A percentile compares a stretch with the other conserved stretches of the same genome.
phyloP scores from a whole-genome alignment of 2,888 invertebrate genomes.

The Temnothorax unifasciatus region DNA sequence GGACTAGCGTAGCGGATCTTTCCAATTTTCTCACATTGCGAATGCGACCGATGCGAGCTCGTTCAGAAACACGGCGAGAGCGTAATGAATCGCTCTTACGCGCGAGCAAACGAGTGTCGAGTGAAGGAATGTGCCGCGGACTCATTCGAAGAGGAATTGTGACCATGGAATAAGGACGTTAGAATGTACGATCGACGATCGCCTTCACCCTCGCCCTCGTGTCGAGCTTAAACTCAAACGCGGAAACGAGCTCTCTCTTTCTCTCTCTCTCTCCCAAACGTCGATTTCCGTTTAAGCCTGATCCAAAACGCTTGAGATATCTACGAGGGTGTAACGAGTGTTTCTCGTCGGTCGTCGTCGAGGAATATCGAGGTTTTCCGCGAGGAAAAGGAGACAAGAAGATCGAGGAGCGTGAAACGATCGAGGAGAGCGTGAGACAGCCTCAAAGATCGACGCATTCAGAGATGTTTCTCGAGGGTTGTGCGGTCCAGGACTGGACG shows the following conservation, averaged over 20 bases:
- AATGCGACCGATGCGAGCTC: not conserved
- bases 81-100: not conserved
- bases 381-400: not conserved
- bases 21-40: constrained; percentile 34
- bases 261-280: not conserved
- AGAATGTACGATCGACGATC: not conserved
- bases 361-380: not conserved
- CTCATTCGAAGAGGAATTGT: not conserved
- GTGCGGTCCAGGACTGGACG: constrained; percentile 35
- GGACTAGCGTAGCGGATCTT: constrained; percentile 10
- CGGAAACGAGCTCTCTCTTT: not conserved
- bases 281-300: not conserved
- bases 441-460: constrained; percentile 3
- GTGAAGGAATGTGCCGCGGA: not conserved
- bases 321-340: not conserved
- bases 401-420: not conserved
- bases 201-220: not conserved
- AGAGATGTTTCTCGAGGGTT: constrained; percentile 16
- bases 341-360: not conserved
- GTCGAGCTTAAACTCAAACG: not conserved
- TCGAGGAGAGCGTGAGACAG: not conserved
- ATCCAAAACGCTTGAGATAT: not conserved
- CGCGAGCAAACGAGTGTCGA: not conserved
- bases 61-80: not conserved
- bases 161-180: not conserved